Conservation (phyloP, 2,888 invertebrate genomes). For the Pristionchus arcanus region DNA sequence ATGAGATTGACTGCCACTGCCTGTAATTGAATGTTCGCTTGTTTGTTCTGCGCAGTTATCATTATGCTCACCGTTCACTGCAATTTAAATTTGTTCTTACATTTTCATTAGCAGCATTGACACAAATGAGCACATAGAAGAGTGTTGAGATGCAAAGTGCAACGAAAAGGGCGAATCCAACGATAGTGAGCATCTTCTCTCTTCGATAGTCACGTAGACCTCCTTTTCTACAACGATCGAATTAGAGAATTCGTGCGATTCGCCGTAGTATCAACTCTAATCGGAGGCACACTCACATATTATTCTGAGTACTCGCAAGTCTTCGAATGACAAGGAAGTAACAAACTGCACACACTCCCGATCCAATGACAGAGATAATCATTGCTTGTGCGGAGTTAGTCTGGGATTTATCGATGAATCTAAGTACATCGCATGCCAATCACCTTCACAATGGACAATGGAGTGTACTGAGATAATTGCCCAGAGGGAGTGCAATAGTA, state of each 20-base stretch:
- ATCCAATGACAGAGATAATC: background rate
- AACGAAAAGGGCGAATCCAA: conserved; percentile 11
- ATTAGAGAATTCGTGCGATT: background rate
- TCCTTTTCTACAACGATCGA: background rate
- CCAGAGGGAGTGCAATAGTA: background rate
- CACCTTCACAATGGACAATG: background rate
- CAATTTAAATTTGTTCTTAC: background rate
- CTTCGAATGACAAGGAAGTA: conserved; percentile 1
- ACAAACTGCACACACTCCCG: background rate
- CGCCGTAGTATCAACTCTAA: background rate
- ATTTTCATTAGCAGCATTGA: conserved; percentile 3
- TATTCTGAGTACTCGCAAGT: background rate
- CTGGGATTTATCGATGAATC: background rate
- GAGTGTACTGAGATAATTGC: background rate
- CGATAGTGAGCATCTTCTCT: conserved; percentile 26
- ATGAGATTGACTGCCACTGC: background rate
- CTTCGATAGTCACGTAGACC: background rate
- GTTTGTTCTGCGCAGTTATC: background rate
- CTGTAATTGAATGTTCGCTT: too few species aligned
- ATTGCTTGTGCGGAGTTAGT: background rate
- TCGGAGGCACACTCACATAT: background rate
- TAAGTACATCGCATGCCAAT: background rate
- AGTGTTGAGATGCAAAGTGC: background rate
- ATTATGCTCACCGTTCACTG: background rate
- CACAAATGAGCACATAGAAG: background rate